Percentiles rank a stretch among this genome's conserved stretches.
phyloP scores from a whole-genome alignment of 2,888 invertebrate species.

The Andrena fulva region DNA sequence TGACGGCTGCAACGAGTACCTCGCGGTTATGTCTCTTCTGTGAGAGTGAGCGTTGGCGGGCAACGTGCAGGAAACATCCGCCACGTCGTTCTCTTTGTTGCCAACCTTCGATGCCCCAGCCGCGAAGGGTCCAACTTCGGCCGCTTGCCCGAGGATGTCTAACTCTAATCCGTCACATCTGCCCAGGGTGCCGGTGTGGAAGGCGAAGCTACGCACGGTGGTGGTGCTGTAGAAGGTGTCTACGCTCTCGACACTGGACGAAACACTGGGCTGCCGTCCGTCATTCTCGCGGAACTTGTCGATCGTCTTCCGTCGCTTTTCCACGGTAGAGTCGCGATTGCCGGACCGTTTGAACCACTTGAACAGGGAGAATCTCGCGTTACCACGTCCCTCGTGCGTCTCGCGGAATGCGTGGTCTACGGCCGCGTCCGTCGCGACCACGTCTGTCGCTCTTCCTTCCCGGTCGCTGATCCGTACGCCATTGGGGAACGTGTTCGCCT shows the following conservation, averaged over 20 bases:
- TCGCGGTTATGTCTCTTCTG: conserved; percentile 75
- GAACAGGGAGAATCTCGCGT: conserved; percentile 88
- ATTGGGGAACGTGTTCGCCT: conserved; percentile 72
- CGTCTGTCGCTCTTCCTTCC: conserved; percentile 58
- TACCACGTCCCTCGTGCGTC: conserved; percentile 67
- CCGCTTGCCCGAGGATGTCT: conserved; percentile 68
- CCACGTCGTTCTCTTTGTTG: conserved; percentile 52
- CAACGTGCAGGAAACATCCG: conserved; percentile 72
- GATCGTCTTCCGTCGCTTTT: conserved; percentile 67
- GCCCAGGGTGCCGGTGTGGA: conserved; percentile 85
- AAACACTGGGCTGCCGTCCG: conserved; percentile 66
- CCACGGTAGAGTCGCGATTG: conserved; percentile 66
- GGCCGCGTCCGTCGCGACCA: conserved; percentile 52
- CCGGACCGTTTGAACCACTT: conserved; percentile 90
- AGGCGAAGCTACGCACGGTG: conserved; percentile 91
- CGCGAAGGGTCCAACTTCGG: conserved; percentile 79
- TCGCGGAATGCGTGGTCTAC: conserved; percentile 35
- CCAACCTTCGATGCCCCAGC: conserved; percentile 77
- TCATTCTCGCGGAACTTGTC: conserved; percentile 62
- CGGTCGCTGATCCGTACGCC: conserved; percentile 67
- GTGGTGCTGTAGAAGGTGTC: conserved; percentile 90
- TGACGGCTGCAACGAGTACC: conserved; percentile 79
- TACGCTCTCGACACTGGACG: conserved; percentile 87
- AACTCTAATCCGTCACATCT: conserved; percentile 71
- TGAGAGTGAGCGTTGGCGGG: conserved; percentile 74